These are phyloP conservation scores for Magallana ariakensis DNA, from an alignment of 1,140 invertebrate genomes.

Conservation along the genomic window DNA sequence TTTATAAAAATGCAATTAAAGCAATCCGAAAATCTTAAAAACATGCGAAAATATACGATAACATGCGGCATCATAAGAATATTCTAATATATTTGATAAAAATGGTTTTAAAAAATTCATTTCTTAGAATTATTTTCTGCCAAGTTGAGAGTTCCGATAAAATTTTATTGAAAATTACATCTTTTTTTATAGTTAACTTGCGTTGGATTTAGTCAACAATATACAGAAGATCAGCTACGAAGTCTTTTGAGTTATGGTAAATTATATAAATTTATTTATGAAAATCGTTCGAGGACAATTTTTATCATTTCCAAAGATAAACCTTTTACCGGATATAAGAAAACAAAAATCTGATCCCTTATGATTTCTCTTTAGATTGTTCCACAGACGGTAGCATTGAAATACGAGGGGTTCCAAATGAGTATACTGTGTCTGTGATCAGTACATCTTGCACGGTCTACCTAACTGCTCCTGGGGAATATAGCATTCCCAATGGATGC, in stretches of 20 bases:
- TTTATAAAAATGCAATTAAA: too few species aligned
- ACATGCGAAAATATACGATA: too few species aligned
- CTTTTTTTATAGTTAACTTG: too few species aligned
- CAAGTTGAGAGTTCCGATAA: too few species aligned
- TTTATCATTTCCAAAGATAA: background rate
- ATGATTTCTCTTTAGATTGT: background rate
- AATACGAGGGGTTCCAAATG: background rate
- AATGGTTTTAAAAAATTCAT: too few species aligned
- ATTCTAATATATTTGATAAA: too few species aligned
- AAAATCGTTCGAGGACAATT: background rate
- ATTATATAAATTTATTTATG: background rate
- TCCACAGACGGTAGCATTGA: slow-evolving; percentile 12
- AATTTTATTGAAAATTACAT: too few species aligned
- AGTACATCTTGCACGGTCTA: background rate
- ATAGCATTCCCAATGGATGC: background rate
- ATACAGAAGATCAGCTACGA: background rate
- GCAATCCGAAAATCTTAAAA: too few species aligned
- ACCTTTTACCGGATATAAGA: background rate
- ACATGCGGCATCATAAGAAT: too few species aligned
- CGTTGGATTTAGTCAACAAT: background rate
- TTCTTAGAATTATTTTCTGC: too few species aligned
- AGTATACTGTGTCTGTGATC: background rate
- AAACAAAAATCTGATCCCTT: background rate
- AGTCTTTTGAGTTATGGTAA: slow-evolving; percentile 27
- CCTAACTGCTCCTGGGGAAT: background rate